Percentiles rank a stretch among this genome's conserved stretches.
Evolutionary conservation across 2,888 invertebrate species (phyloP).

Genomic region (Drosophila setosimentum): DNA sequence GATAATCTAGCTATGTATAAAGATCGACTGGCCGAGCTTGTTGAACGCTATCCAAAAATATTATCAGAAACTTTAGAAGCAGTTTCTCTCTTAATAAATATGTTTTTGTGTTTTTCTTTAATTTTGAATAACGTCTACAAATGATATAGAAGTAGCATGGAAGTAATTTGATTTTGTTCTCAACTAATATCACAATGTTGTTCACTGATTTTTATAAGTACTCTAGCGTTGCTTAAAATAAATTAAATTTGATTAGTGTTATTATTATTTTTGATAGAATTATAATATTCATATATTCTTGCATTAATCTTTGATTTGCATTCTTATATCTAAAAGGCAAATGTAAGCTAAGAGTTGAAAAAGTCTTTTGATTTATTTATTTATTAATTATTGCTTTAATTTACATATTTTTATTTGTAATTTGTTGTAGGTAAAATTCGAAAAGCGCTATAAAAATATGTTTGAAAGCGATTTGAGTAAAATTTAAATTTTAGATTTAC

Average conservation of each 20-base stretch:
- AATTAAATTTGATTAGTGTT: constrained; percentile 35
- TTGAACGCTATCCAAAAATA: constrained; percentile 8
- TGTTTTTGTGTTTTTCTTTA: not conserved
- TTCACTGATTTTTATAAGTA: constrained; percentile 66
- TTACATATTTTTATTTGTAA: constrained; percentile 50
- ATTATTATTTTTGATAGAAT: constrained; percentile 18
- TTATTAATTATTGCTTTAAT: constrained; percentile 68
- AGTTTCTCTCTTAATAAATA: not conserved
- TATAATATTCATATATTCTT: constrained; percentile 24
- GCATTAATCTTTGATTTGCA: constrained; percentile 53
- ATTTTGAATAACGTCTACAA: constrained; percentile 30
- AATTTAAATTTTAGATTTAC: constrained; percentile 32
- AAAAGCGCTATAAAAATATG: constrained; percentile 82
- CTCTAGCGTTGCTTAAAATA: constrained; percentile 43
- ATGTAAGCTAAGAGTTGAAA: constrained; percentile 77
- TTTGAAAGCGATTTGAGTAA: constrained; percentile 77
- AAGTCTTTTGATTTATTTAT: constrained; percentile 70
- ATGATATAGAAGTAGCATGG: constrained; percentile 74
- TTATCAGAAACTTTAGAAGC: not conserved
- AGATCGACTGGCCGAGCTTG: constrained; percentile 39
- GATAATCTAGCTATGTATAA: constrained; percentile 27
- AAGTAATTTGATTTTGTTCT: constrained; percentile 79
- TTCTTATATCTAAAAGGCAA: constrained; percentile 77
- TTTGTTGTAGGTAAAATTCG: constrained; percentile 59
- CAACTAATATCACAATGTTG: constrained; percentile 81